A percentile compares a stretch with the other conserved stretches of the same genome.
These are phyloP conservation scores for Melitaea athalia DNA, from an alignment of 2,888 invertebrate species.

Conservation along the genomic window DNA sequence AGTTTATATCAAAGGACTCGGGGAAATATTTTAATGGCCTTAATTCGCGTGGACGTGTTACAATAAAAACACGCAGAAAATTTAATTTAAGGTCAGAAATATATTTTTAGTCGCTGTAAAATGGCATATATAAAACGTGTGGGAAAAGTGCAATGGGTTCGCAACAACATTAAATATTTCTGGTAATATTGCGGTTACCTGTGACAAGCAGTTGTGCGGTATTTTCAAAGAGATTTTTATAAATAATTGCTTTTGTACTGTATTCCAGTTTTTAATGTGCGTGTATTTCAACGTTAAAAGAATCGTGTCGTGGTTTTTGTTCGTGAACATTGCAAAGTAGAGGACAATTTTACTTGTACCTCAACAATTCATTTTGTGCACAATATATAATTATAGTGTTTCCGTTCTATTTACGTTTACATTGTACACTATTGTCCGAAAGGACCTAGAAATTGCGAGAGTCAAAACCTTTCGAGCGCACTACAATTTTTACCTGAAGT, in stretches of 20 bases:
- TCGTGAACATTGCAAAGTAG: constrained; percentile 46
- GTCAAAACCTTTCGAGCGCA: constrained; percentile 58
- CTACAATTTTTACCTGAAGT: constrained; percentile 76
- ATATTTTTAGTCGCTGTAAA: constrained; percentile 52
- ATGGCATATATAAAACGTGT: constrained; percentile 56
- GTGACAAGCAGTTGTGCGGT: constrained; percentile 63
- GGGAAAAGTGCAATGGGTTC: constrained; percentile 58
- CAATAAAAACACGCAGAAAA: constrained; percentile 46
- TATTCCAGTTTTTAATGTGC: constrained; percentile 49
- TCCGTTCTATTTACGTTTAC: constrained; percentile 36
- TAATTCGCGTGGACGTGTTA: constrained; percentile 46
- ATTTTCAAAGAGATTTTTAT: constrained; percentile 66
- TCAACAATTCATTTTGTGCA: constrained; percentile 42
- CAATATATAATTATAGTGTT: constrained; percentile 38
- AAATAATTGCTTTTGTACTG: constrained; percentile 62
- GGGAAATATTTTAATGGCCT: constrained; percentile 47
- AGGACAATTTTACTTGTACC: constrained; percentile 46
- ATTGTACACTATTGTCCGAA: constrained; percentile 33
- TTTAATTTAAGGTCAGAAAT: constrained; percentile 54
- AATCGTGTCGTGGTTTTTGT: constrained; percentile 49
- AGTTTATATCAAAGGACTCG: constrained; percentile 37
- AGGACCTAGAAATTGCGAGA: constrained; percentile 42
- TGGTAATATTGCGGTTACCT: constrained; percentile 68
- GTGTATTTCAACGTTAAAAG: constrained; percentile 49
- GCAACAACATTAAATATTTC: constrained; percentile 67